Percentiles rank a stretch among this genome's conserved stretches.
These are phyloP conservation scores for Callinectes sapidus DNA, from an alignment of 2,888 invertebrate species.

Conservation along the genomic window DNA sequence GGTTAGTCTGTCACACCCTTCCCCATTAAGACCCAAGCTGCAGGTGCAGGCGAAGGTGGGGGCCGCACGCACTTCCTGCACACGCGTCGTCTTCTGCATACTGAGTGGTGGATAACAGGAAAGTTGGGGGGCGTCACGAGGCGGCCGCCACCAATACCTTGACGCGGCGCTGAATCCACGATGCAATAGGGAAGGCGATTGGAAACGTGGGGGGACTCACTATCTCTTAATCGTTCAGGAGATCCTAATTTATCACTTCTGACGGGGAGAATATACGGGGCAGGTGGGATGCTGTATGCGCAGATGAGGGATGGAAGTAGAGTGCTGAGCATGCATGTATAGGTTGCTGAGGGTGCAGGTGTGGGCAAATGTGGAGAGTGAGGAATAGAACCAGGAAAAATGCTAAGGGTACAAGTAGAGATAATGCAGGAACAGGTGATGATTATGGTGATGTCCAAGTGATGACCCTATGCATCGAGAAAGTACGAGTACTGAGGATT, in stretches of 20 bases:
- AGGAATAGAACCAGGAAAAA: background rate
- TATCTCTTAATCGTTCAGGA: slow-evolving; percentile 17
- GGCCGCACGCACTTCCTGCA: slow-evolving; percentile 36
- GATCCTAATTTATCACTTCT: slow-evolving; percentile 11
- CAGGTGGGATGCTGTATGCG: background rate
- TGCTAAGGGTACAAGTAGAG: background rate
- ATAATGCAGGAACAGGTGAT: background rate
- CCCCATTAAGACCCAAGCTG: slow-evolving; percentile 29
- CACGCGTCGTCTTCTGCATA: slow-evolving; percentile 5
- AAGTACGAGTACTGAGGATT: background rate
- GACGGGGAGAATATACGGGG: background rate
- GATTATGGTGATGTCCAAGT: background rate
- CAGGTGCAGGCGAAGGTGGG: slow-evolving; percentile 35
- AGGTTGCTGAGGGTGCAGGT: background rate
- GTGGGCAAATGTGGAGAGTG: background rate
- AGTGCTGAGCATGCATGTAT: background rate
- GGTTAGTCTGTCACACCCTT: slow-evolving; percentile 36
- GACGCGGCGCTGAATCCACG: slow-evolving; percentile 29
- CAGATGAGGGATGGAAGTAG: background rate
- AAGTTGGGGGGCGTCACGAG: slow-evolving; percentile 33
- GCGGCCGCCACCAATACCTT: background rate
- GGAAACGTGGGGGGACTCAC: slow-evolving; percentile 35
- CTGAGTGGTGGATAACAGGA: slow-evolving; percentile 15
- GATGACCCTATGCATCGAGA: background rate
- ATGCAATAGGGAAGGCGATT: slow-evolving; percentile 28